Evolutionary conservation across 30 jellyfish, hydroid and myxozoan genomes (phyloP), one percentile per base, ranked within the genome.

Genomic region (Aurelia aurita): DNA sequence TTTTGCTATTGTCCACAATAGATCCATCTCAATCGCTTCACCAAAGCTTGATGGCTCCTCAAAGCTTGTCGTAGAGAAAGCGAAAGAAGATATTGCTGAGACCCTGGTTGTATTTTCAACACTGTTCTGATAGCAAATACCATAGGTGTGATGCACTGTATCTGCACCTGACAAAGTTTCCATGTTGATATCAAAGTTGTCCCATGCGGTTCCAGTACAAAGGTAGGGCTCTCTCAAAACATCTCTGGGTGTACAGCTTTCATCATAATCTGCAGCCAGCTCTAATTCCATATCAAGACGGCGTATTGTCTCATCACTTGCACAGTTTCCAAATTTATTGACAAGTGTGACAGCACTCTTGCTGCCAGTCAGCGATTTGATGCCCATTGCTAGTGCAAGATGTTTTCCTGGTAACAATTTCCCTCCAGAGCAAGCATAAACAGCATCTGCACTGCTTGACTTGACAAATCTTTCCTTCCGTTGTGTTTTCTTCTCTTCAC

Each of bases 171-270:
- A 23, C 18, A 54, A 9, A 66, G 79, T 66, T 66, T 66, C 58
- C 14, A 27, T 66, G 15, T 66, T 66, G 16, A 66, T 54, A 35
- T 66, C 54, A 23, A 51, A 66, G 29, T 66, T 35, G 22, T 23
- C 58, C 79, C 79, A 66, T 10, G 58, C 54, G 20, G 28, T 51
- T 66, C 79, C 79, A 8, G 66, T n/a, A 66, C 79, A 66, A 26
- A 0, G 79, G 22, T 23, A 51, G 13, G 58, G 79, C 6, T 9
- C 6, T 66, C 22, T 27, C 19, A n/a, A 51, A 51, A 66, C 28
- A 16, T 66, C 58, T 10, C 57, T 14, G 6, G 79, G 58, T 9
- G 79, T 12, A 14, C 12, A n/a, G 16, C 57, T n/a, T n/a, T 14
- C 12, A 14, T 66, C 79, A 16, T 14, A 23, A 20, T n/a, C 57